Evolutionary conservation across 2,797 vertebrate species (phyloP).

Genomic region (Psittacula echo): DNA sequence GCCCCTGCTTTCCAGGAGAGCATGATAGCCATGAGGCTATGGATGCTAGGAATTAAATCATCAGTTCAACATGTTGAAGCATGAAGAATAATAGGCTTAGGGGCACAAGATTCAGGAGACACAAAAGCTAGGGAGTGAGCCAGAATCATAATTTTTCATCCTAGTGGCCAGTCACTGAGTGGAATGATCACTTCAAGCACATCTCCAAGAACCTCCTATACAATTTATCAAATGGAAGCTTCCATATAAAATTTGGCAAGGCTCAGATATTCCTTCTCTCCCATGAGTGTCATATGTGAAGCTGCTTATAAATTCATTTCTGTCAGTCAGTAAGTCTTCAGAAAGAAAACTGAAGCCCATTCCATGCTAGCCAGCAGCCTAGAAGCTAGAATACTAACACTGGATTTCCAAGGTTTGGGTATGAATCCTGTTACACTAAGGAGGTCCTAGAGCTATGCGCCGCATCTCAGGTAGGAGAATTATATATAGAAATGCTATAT

Average conservation of each 20-base stretch:
- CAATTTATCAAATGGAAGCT: not conserved
- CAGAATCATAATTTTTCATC: not conserved
- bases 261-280: not conserved
- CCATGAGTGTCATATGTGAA: not conserved
- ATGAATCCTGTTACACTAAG: not conserved
- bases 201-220: not conserved
- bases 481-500: not conserved
- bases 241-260: not conserved
- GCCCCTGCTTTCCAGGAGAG: not conserved
- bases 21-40: not conserved
- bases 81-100: not conserved
- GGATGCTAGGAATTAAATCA: not conserved
- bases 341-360: fast-evolving
- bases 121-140: not conserved
- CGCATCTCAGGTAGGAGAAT: not conserved
- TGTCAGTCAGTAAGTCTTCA: not conserved
- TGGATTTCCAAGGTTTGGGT: not conserved
- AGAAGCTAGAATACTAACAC: not conserved
- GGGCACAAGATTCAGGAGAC: not conserved
- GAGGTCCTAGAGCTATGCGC: not conserved
- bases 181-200: not conserved
- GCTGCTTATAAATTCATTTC: not conserved
- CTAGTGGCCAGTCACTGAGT: not conserved
- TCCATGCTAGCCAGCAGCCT: not conserved
- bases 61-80: not conserved